Percentiles rank a stretch among this genome's conserved stretches.
These are phyloP conservation scores for Pocillopora meandrina DNA, from an alignment of 92 coral and sea anemone species.

Conservation along the genomic window DNA sequence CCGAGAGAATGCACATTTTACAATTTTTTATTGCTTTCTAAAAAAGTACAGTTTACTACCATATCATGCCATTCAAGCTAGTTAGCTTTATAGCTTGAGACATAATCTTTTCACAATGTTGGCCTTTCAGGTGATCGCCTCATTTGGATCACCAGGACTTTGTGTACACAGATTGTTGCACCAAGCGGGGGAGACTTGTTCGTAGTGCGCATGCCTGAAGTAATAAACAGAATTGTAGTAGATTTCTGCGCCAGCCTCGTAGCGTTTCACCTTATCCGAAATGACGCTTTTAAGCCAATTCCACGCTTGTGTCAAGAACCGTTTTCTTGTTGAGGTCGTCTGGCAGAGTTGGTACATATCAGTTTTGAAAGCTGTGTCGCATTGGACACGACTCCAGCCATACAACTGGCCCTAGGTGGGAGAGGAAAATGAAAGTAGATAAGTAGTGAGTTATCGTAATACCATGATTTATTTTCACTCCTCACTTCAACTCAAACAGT, in stretches of 20 bases:
- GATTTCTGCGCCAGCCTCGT: conserved; percentile 55
- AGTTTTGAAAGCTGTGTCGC: conserved; percentile 58
- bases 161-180: conserved; percentile 63
- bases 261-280: conserved; percentile 42
- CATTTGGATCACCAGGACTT: conserved; percentile 52
- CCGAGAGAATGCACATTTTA: too few relatives aligned
- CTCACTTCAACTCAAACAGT: too few relatives aligned
- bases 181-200: conserved; percentile 72
- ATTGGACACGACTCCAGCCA: conserved; percentile 50
- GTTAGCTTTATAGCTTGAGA: not conserved
- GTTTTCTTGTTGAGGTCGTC: conserved; percentile 38
- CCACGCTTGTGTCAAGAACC: conserved; percentile 39
- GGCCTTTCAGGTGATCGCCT: not conserved
- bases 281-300: conserved; percentile 41
- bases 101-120: not conserved
- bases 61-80: not conserved
- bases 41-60: not conserved
- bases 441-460: not conserved
- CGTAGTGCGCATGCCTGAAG: conserved; percentile 58
- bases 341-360: conserved; percentile 65
- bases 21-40: too few relatives aligned
- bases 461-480: not conserved
- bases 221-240: conserved; percentile 67
- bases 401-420: conserved; percentile 48
- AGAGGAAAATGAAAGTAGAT: not conserved